Conservation (phyloP, 2,888 invertebrate genomes). For the Eilema griseolum region DNA sequence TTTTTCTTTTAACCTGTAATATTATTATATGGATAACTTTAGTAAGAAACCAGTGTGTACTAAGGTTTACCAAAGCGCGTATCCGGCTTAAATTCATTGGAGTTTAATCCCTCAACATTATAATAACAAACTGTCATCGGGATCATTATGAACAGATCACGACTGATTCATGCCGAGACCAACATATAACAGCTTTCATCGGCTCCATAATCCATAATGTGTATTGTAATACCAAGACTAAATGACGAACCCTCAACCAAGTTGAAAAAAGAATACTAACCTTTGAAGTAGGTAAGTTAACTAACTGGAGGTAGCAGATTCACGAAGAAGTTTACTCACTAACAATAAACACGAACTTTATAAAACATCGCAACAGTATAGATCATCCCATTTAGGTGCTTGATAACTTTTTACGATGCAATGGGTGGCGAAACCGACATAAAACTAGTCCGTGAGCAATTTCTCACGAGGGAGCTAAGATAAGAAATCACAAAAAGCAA, state of each 20-base stretch:
- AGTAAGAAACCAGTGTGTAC: conserved; percentile 30
- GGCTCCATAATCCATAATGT: conserved; percentile 33
- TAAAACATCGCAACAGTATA: conserved; percentile 44
- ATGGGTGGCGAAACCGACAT: conserved; percentile 70
- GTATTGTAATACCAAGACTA: conserved; percentile 31
- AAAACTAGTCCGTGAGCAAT: conserved; percentile 75
- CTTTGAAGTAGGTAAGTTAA: conserved; percentile 7
- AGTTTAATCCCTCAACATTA: conserved; percentile 68
- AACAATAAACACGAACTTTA: conserved; percentile 15
- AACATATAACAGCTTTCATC: conserved; percentile 55
- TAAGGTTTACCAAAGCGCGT: conserved; percentile 42
- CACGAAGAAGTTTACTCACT: conserved; percentile 26
- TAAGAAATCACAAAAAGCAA: conserved; percentile 78
- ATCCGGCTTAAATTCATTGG: conserved; percentile 54
- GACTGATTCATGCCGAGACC: conserved; percentile 54
- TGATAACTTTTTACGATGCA: conserved; percentile 74
- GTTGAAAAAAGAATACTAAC: conserved; percentile 1
- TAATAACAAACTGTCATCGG: conserved; percentile 66
- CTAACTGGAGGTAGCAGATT: conserved; percentile 22
- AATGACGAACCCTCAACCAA: conserved; percentile 28
- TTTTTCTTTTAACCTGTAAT: not conserved
- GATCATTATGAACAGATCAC: conserved; percentile 63
- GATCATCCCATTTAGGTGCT: conserved; percentile 60
- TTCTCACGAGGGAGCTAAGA: conserved; percentile 74
- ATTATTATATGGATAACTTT: not conserved